A percentile compares a stretch with the other conserved stretches of the same genome.
phyloP scores from a whole-genome alignment of 2,797 vertebrate species.

The Gambelia wislizenii region DNA sequence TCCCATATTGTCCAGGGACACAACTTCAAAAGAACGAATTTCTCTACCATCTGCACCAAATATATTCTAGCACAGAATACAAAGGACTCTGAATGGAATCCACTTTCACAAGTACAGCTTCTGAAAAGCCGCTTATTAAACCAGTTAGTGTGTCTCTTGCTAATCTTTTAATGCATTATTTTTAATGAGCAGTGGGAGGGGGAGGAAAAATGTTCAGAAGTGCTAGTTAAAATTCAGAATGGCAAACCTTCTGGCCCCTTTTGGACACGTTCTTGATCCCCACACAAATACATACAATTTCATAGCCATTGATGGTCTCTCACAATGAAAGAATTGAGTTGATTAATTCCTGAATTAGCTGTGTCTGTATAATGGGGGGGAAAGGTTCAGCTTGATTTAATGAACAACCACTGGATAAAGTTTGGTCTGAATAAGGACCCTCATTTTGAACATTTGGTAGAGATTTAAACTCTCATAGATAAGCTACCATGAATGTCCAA shows the following conservation, averaged over 20 bases:
- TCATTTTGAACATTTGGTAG: slow-evolving; percentile 32
- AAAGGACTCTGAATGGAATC: slow-evolving; percentile 41
- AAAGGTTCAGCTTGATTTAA: not conserved
- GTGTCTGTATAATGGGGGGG: slow-evolving; percentile 33
- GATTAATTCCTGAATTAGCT: slow-evolving; percentile 35
- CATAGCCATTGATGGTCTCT: not conserved
- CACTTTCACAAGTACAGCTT: slow-evolving; percentile 46
- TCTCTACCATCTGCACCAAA: slow-evolving; percentile 51
- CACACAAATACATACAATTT: not conserved
- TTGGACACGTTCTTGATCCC: slow-evolving; percentile 6
- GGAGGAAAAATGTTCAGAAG: slow-evolving; percentile 55
- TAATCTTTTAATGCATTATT: slow-evolving; percentile 53
- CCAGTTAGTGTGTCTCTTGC: slow-evolving; percentile 40
- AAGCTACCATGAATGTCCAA: not conserved
- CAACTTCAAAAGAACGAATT: slow-evolving; percentile 47
- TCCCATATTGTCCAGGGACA: slow-evolving; percentile 51
- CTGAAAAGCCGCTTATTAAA: slow-evolving; percentile 65
- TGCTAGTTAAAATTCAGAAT: slow-evolving; percentile 67
- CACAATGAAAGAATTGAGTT: slow-evolving; percentile 24
- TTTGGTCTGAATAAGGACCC: slow-evolving; percentile 13
- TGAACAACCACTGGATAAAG: not conserved
- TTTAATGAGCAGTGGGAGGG: slow-evolving; percentile 52
- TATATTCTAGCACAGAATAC: slow-evolving; percentile 10
- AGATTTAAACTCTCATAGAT: slow-evolving; percentile 14
- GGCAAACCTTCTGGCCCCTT: slow-evolving; percentile 47